Evolutionary conservation across 2,797 vertebrate genomes (phyloP).

Genomic region (Acestrorhynchus altus): DNA sequence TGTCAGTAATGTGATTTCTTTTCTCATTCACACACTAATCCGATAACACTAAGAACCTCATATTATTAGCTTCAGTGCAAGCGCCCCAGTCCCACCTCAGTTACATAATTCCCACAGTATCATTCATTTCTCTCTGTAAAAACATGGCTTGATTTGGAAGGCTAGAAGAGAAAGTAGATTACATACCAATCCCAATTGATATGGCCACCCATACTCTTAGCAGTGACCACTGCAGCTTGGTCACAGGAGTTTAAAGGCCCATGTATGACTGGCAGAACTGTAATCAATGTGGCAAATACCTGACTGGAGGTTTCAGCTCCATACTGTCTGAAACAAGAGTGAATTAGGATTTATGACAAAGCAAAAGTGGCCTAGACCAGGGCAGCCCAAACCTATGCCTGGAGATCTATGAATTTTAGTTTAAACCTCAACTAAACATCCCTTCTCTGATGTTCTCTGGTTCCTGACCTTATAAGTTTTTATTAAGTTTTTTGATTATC

Average conservation of each 20-base stretch:
- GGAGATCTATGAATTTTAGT: neutral
- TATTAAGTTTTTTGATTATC: neutral
- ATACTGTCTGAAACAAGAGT: neutral
- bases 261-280: neutral
- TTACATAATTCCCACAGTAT: conserved; percentile 19
- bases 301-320: neutral
- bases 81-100: neutral
- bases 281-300: conserved; percentile 33
- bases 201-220: conserved; percentile 24
- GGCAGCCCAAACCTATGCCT: neutral
- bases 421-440: neutral
- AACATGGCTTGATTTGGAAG: neutral
- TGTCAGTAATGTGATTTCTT: conserved; percentile 3
- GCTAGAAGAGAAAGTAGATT: neutral
- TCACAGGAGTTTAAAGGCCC: conserved; percentile 30
- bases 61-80: neutral
- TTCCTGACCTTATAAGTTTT: neutral
- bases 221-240: neutral
- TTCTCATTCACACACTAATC: conserved; percentile 6
- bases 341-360: conserved; percentile 9
- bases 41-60: neutral
- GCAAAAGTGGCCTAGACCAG: conserved; percentile 3
- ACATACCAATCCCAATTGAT: neutral
- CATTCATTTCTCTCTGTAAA: neutral
- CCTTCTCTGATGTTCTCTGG: neutral